Evolutionary conservation across 2,888 invertebrate genomes (phyloP), one percentile per base, ranked within the genome.

Genomic region (Conops quadrifasciatus): DNA sequence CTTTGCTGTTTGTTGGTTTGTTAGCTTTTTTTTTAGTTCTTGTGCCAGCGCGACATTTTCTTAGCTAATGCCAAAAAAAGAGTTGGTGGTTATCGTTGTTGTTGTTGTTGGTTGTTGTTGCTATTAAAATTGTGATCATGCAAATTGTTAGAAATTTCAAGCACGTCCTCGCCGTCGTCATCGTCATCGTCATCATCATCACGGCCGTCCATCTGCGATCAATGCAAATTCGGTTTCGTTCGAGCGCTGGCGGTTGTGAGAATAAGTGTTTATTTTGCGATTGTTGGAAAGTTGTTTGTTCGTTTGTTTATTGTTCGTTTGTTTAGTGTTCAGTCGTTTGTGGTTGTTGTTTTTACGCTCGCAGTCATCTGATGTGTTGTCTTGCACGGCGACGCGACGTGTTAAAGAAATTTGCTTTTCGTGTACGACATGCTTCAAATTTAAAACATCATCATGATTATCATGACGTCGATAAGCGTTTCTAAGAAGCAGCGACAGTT

Each of bases 101-200:
- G 36, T 9, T 36, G 36, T 36, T 36, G 36, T 36, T 36, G 36
- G 5, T 36, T 68, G 68, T 66, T 53, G 49, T 68, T 51, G 68
- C 60, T 68, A 73, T 68, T 65, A 67, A 73, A 73, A 73, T 73
- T 64, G 67, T 53, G 72, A 62, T 62, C 66, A 68, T 68, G 72
- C 67, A 73, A 73, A 73, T 73, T 73, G 68, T 62, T 71, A 64
- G 30, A 68, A 68, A 71, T 73, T 68, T 73, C 65, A 71, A 62
- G 67, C 71, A 71, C 71, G 68, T 70, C 36, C 36, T 36, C 36
- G 9, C 9, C 36, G 36, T 9, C 36, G 9, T 36, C 36, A 36
- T 7, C 36, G 9, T 36, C 36, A 36, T 36, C 36, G 36, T 9
- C 36, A 9, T 36, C 36, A 36, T 36, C 36, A 9, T 9, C 36